Evolutionary conservation across 2,113 vertebrate genomes (phyloP).

Genomic region (Motacilla tschutschensis): DNA sequence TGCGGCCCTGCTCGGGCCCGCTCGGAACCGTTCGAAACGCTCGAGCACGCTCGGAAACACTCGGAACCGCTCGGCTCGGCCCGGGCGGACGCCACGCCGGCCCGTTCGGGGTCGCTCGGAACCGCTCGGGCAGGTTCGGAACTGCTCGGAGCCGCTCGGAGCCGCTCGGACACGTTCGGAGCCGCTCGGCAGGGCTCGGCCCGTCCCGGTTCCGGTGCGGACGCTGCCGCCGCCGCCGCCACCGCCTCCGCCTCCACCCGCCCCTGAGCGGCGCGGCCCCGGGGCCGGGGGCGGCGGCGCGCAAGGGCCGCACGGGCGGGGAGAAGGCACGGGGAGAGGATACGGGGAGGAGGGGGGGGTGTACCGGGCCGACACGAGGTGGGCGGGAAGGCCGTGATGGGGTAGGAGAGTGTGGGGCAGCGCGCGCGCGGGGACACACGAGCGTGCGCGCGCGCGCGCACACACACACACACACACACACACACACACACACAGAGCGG

Average conservation of each 20-base stretch:
- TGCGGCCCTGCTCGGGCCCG: not conserved
- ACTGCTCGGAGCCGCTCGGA: not conserved
- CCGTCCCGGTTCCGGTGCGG: not conserved
- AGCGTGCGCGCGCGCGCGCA: too few relatives aligned
- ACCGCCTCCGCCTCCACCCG: not conserved
- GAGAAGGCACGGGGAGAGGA: not conserved
- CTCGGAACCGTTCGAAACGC: not conserved
- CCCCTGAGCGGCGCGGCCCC: not conserved
- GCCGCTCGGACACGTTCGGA: not conserved
- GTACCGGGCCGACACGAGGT: not conserved
- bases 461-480: not conserved
- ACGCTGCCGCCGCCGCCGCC: not conserved
- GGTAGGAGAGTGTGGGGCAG: not conserved
- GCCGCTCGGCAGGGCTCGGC: not conserved
- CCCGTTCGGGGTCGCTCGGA: not conserved
- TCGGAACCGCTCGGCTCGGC: not conserved
- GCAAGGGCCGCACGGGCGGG: not conserved
- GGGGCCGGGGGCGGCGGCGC: not conserved
- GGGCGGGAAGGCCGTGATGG: not conserved
- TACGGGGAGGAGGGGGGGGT: not conserved
- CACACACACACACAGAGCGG: too few relatives aligned
- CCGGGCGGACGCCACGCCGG: not conserved
- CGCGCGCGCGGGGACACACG: too few relatives aligned
- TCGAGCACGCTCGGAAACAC: not conserved
- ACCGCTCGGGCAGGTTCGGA: not conserved